Percentiles rank a stretch among this genome's conserved stretches.
phyloP scores from a whole-genome alignment of 2,797 vertebrate species.

The Harpagifer antarcticus region DNA sequence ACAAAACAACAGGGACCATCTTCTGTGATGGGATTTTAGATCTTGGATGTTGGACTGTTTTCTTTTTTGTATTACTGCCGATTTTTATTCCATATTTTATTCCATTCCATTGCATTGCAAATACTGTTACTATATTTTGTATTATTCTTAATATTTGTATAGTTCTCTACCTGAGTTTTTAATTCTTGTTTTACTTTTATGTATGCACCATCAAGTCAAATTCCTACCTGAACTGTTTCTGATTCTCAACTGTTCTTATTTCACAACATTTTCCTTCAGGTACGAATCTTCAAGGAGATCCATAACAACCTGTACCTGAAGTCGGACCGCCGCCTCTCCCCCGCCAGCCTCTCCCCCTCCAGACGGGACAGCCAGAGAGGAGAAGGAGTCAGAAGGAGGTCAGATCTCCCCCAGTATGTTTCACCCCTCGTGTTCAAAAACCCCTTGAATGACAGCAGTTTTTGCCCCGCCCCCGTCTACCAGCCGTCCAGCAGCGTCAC shows the following conservation, averaged over 20 bases:
- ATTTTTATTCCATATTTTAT: too few relatives aligned
- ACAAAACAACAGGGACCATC: background rate
- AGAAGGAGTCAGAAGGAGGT: conserved; percentile 21
- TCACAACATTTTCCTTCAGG: conserved; percentile 62
- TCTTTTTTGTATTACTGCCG: too few relatives aligned
- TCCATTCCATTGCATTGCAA: too few relatives aligned
- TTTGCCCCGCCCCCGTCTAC: conserved; percentile 4
- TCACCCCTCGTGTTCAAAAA: conserved; percentile 38
- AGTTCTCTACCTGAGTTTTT: too few relatives aligned
- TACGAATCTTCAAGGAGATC: conserved; percentile 90
- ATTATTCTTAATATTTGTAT: too few relatives aligned
- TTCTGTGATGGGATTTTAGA: too few relatives aligned
- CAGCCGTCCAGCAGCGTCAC: conserved; percentile 31
- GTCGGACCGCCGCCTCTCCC: conserved; percentile 65
- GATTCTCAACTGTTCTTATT: too few relatives aligned
- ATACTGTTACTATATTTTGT: too few relatives aligned
- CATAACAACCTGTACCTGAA: conserved; percentile 86
- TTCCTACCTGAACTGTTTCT: too few relatives aligned
- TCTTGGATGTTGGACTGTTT: too few relatives aligned
- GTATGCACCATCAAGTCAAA: too few relatives aligned
- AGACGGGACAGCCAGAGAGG: conserved; percentile 51
- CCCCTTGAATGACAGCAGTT: conserved; percentile 6
- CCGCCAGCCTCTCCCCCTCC: conserved; percentile 52
- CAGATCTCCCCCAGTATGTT: conserved; percentile 26
- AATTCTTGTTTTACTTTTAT: too few relatives aligned